A percentile compares a stretch with the other conserved stretches of the same genome.
Conservation (phyloP, 2,888 invertebrate genomes). For the Tetragnatha montana region DNA sequence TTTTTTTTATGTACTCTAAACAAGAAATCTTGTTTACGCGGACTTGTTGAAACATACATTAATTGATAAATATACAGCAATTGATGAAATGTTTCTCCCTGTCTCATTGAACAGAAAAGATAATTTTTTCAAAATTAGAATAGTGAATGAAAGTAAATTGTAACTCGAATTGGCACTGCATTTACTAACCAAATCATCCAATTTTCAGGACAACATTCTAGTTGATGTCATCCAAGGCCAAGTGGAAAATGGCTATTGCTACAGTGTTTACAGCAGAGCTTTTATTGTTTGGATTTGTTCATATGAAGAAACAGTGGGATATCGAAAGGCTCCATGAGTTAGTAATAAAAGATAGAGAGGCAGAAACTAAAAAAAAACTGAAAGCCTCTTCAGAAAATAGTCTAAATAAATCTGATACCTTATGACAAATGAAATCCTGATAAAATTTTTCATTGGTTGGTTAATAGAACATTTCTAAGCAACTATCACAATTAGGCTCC, state of each 20-base stretch:
- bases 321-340: slow-evolving; percentile 54
- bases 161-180: background rate
- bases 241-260: slow-evolving; percentile 19
- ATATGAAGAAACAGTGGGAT: slow-evolving; percentile 67
- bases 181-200: background rate
- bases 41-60: no score
- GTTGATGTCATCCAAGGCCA: slow-evolving; percentile 49
- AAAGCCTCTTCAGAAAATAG: background rate
- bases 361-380: slow-evolving; percentile 51
- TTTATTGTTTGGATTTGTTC: slow-evolving; percentile 55
- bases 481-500: no score
- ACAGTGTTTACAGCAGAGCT: slow-evolving; percentile 13
- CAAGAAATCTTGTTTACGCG: no score
- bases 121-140: no score
- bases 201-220: no score
- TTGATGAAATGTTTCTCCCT: no score
- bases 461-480: no score
- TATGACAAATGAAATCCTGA: slow-evolving; percentile 1
- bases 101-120: no score
- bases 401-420: background rate
- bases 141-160: background rate
- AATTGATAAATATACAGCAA: no score
- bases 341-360: slow-evolving; percentile 59
- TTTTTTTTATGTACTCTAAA: no score
- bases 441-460: no score